Base-by-base conservation (phyloP, 2,797 vertebrate species). In the Phrynocephalus guinanensis region DNA sequence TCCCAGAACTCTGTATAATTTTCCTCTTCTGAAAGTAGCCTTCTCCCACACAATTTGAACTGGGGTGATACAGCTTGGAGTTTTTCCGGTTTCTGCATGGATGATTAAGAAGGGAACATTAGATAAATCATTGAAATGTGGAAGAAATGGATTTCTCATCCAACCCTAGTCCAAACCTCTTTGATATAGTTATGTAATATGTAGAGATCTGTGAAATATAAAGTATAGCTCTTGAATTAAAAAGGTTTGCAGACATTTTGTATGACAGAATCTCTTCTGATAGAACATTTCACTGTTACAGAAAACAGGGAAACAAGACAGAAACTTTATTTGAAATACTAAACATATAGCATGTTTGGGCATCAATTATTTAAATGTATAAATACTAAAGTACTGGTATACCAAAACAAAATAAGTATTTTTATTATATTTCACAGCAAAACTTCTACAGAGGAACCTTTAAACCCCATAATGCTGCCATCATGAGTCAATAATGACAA, bases 401-500 rank as follows among this genome's bases (percentile, higher is more conserved):
- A 44, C 16, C 48, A 38, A 77, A 68, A 50, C 18, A 77, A 78
- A 83, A 28, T 20, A 63, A 60, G 52, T 72, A 18, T 30, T 52
- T 83, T 71, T 56, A 80, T 33, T 38, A 38, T 80, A 18, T n/a
- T 28, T 76, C 63, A 33, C 33, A 66, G 6, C 16, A 70, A 72
- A 63, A 15, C 24, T 48, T 3, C 52, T 63, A 33, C 15, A 77
- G 18, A 52, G 8, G 33, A 85, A 75, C 2, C 3, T 60, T 4
- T 80, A 3, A 24, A 84, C 24, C 78, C 60, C 0, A 28, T 81
- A 85, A 80, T 63, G n/a, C 0, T 87, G 4, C 38, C 9, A 5
- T 85, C 87, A 87, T 68, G 86, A 81, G 1, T 63, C 77, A 89
- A 81, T 90, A 50, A 0, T 80, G 24, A 18, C 75, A 28, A 88